Evolutionary conservation across 2,113 vertebrate genomes (phyloP).

Genomic region (Corythaeola cristata): DNA sequence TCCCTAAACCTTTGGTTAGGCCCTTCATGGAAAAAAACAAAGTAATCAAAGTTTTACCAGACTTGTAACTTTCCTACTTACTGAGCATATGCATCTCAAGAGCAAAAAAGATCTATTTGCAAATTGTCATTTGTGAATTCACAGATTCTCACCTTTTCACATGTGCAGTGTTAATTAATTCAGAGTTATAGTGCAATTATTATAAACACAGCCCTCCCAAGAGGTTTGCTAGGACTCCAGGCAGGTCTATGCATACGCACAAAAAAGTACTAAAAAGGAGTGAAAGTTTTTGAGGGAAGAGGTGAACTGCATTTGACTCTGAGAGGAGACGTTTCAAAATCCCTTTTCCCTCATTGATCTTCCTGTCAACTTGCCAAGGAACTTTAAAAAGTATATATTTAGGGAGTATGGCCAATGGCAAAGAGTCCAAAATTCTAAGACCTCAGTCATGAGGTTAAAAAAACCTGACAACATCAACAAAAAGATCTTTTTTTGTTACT

Average conservation of each 20-base stretch:
- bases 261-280: not conserved
- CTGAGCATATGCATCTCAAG: not conserved
- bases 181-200: not conserved
- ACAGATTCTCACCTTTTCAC: conserved; percentile 3
- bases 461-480: not conserved
- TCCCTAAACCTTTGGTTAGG: not conserved
- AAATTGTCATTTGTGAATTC: not conserved
- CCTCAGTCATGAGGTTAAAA: not conserved
- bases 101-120: not conserved
- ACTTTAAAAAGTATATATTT: not conserved
- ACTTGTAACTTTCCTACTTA: not conserved
- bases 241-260: not conserved
- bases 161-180: not conserved
- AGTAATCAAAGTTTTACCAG: not conserved
- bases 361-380: not conserved
- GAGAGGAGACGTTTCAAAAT: not conserved
- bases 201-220: not conserved
- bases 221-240: not conserved
- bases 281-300: not conserved
- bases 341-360: not conserved
- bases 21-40: not conserved
- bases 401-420: not conserved
- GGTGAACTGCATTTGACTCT: not conserved
- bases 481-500: not conserved
- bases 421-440: not conserved